A percentile compares a stretch with the other conserved stretches of the same genome.
These are phyloP conservation scores for Drosophila histrio DNA, from an alignment of 2,888 invertebrate genomes.

Conservation along the genomic window DNA sequence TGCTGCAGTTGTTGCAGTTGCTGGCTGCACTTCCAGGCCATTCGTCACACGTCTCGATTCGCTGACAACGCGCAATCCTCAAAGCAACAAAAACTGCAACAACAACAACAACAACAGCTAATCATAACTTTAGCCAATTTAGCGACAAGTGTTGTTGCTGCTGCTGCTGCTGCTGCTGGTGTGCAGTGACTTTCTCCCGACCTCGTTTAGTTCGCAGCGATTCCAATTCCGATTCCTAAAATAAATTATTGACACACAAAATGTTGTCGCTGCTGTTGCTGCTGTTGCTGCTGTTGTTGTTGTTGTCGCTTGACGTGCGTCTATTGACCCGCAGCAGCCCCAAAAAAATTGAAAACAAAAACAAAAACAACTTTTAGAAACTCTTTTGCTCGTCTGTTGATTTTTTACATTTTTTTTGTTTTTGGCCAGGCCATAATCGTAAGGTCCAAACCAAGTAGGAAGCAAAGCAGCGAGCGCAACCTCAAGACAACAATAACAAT, in stretches of 20 bases:
- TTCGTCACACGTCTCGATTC: slow-evolving; percentile 75
- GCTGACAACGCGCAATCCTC: slow-evolving; percentile 68
- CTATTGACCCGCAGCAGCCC: slow-evolving; percentile 66
- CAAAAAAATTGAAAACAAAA: slow-evolving; percentile 17
- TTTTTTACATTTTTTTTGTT: neutral
- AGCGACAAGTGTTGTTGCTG: slow-evolving; percentile 62
- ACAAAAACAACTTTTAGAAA: slow-evolving; percentile 60
- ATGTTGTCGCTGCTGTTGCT: slow-evolving; percentile 37
- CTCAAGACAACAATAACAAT: slow-evolving; percentile 34
- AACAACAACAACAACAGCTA: slow-evolving; percentile 35
- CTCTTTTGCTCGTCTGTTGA: slow-evolving; percentile 30
- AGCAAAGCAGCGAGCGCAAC: slow-evolving; percentile 27
- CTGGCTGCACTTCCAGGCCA: slow-evolving; percentile 73
- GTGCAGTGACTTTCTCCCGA: slow-evolving; percentile 72
- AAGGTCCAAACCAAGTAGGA: slow-evolving; percentile 42
- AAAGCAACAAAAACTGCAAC: slow-evolving; percentile 42
- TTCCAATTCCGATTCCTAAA: slow-evolving; percentile 70
- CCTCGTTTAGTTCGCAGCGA: slow-evolving; percentile 72
- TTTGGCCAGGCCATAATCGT: slow-evolving; percentile 60
- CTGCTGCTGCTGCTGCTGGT: slow-evolving; percentile 26
- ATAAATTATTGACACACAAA: slow-evolving; percentile 72
- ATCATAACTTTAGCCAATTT: slow-evolving; percentile 73
- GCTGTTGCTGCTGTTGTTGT: slow-evolving; percentile 8
- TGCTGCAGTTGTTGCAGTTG: slow-evolving; percentile 50
- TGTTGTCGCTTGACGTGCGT: slow-evolving; percentile 45